Evolutionary conservation across 2,888 invertebrate genomes (phyloP).

Genomic region (Oscheius sp.): DNA sequence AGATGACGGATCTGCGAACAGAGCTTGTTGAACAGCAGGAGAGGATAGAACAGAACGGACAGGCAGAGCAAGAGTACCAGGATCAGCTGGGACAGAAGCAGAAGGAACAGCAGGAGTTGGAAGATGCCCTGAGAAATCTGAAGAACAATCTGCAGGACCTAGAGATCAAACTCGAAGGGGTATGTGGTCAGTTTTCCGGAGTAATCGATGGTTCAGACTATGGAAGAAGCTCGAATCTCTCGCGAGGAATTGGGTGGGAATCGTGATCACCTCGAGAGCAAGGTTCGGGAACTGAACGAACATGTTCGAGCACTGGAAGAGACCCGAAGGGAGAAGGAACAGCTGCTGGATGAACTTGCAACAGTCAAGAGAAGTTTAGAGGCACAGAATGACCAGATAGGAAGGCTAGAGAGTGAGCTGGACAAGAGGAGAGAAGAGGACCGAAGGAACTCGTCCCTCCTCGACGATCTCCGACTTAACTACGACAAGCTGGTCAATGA

Average conservation of each 20-base stretch:
- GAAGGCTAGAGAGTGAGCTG: slow-evolving; percentile 9
- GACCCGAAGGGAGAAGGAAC: slow-evolving; percentile 28
- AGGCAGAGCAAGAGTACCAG: slow-evolving; percentile 11
- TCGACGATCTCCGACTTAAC: slow-evolving; percentile 50
- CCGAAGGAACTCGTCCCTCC: slow-evolving; percentile 33
- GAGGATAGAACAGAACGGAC: slow-evolving; percentile 30
- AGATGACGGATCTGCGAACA: slow-evolving; percentile 34
- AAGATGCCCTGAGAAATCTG: slow-evolving; percentile 35
- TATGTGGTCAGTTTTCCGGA: background rate
- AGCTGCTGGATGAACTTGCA: slow-evolving; percentile 6
- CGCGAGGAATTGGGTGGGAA: slow-evolving; percentile 14
- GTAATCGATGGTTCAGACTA: slow-evolving; percentile 19
- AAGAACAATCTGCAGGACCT: slow-evolving; percentile 39
- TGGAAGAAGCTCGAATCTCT: slow-evolving; percentile 25
- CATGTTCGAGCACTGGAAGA: slow-evolving; percentile 21
- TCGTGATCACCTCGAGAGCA: slow-evolving; percentile 22
- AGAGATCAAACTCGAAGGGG: slow-evolving; percentile 43
- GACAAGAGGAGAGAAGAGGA: slow-evolving; percentile 28
- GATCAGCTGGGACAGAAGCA: slow-evolving; percentile 14
- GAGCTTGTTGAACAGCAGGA: slow-evolving; percentile 44
- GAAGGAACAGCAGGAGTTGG: slow-evolving; percentile 19
- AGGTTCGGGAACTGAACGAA: slow-evolving; percentile 36
- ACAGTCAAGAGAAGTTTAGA: slow-evolving; percentile 4
- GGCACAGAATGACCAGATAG: slow-evolving; percentile 12
- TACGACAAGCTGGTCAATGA: slow-evolving; percentile 52